Evolutionary conservation across 2,888 invertebrate genomes (phyloP).

Genomic region (Amphiduros pacificus): DNA sequence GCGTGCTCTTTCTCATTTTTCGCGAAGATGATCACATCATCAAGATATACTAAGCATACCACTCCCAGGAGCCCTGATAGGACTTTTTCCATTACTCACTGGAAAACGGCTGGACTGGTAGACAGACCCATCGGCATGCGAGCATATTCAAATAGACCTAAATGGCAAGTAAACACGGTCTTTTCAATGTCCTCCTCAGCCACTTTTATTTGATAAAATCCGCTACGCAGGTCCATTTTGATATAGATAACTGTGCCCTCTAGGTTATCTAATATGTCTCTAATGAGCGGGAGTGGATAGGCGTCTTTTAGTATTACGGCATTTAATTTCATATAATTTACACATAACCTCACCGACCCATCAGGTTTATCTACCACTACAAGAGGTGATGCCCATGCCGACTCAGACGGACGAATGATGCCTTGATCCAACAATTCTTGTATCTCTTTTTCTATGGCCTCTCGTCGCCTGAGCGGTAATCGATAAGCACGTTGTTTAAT

Average conservation of each 20-base stretch:
- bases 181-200: slow-evolving; percentile 14
- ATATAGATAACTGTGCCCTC: slow-evolving; percentile 12
- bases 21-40: slow-evolving; percentile 22
- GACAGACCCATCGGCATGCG: slow-evolving; percentile 21
- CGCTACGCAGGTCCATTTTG: slow-evolving; percentile 17
- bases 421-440: background rate
- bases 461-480: background rate
- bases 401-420: background rate
- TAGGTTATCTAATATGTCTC: slow-evolving; percentile 25
- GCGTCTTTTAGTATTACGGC: slow-evolving; percentile 2
- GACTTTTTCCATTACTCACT: slow-evolving; percentile 15
- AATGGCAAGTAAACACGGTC: slow-evolving; percentile 18
- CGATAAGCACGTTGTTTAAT: background rate
- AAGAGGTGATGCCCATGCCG: background rate
- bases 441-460: background rate
- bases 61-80: slow-evolving; percentile 1
- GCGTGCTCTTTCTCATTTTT: slow-evolving; percentile 12
- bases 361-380: background rate
- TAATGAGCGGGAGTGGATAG: slow-evolving; percentile 20
- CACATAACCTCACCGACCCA: slow-evolving; percentile 15
- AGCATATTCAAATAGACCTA: slow-evolving; percentile 20
- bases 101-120: slow-evolving; percentile 22
- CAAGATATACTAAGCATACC: slow-evolving; percentile 19
- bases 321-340: slow-evolving; percentile 22
- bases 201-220: slow-evolving; percentile 21